phyloP scores from a whole-genome alignment of 2,797 vertebrate genomes.

The Sebastes matsubarae region DNA sequence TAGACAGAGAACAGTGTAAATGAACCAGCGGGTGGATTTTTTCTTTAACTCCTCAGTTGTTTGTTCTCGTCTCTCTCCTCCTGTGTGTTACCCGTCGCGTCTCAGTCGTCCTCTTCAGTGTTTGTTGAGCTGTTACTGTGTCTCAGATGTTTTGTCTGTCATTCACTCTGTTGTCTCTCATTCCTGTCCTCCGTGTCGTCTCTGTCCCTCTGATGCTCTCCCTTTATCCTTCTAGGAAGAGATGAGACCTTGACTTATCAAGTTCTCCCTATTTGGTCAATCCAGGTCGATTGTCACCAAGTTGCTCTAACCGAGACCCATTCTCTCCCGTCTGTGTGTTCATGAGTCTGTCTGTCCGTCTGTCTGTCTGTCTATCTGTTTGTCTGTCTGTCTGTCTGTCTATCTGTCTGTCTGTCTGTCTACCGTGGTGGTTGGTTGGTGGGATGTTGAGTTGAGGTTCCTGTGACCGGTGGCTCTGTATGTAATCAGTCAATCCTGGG shows the following conservation, averaged over 20 bases:
- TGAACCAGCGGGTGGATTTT: conserved; percentile 26
- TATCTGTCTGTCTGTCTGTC: conserved; percentile 13
- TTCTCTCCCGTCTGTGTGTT: conserved; percentile 43
- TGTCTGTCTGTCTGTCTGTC: conserved; percentile 31
- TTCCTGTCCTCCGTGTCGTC: conserved; percentile 19
- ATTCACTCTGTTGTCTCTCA: not conserved
- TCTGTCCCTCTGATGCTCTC: conserved; percentile 45
- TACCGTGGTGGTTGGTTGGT: conserved; percentile 40
- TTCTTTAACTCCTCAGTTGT: conserved; percentile 24
- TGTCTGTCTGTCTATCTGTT: conserved; percentile 12
- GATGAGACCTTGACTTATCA: conserved; percentile 61
- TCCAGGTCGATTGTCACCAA: conserved; percentile 58
- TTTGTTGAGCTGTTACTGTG: conserved; percentile 29
- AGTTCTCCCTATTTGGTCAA: conserved; percentile 61
- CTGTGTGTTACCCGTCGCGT: not conserved
- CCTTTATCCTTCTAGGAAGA: conserved; percentile 64
- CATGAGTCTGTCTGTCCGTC: conserved; percentile 17
- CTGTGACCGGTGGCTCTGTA: conserved; percentile 54
- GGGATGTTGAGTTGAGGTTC: conserved; percentile 68
- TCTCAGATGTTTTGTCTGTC: conserved; percentile 6
- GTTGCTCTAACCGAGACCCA: conserved; percentile 42
- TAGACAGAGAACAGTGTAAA: not conserved
- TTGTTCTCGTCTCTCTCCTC: not conserved
- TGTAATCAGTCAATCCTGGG: conserved; percentile 23
- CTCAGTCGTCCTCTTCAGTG: not conserved